Base-by-base conservation (phyloP, 2,888 invertebrate species). In the Acanthococcus lagerstroemiae region DNA sequence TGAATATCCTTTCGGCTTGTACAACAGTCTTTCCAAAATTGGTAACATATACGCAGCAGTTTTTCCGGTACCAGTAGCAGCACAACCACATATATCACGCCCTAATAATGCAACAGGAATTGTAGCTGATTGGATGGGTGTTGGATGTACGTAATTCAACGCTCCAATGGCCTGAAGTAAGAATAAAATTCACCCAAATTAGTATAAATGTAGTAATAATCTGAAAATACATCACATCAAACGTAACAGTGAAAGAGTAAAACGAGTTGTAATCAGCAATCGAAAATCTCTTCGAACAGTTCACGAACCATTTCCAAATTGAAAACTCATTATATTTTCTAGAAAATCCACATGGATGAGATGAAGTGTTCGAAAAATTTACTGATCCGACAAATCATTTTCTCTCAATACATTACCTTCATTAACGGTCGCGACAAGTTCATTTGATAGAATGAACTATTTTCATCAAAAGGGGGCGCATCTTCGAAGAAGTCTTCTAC, bases 11-110 rank as follows among this genome's bases (percentile, higher is more conserved):
- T 83, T 80, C 0, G 95, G 88, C 71, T 90, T 85, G 76, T 90
- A 96, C 12, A 97, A 77, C 68, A 99, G 80, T 69, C 97, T 82
- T 78, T 99, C 99, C 61, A 99, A 75, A 1, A 95, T 94, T 0
- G 99, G 99, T 71, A 99, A 78, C 92, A 99, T 96, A 77, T 96
- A 99, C 0, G 99, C 97, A 0, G 95, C 95, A 0, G 99, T 99
- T 81, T 99, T 99, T 63, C 97, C 96, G 6, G 91, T 88, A 60
- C 99, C 99, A 0, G 97, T 99, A 0, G 96, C 95, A 26, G 99
- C 97, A 80, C 97, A 99, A 9, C 95, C 99, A 78, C 96, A 97
- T 71, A 99, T 86, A 77, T 99, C 99, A 72, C 90, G 84, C 17
- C 96, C 94, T 71, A 91, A 79, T 67, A 99, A 78, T 3, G 94